phyloP scores from a whole-genome alignment of 92 coral and sea anemone genomes.

The Nematostella vectensis region DNA sequence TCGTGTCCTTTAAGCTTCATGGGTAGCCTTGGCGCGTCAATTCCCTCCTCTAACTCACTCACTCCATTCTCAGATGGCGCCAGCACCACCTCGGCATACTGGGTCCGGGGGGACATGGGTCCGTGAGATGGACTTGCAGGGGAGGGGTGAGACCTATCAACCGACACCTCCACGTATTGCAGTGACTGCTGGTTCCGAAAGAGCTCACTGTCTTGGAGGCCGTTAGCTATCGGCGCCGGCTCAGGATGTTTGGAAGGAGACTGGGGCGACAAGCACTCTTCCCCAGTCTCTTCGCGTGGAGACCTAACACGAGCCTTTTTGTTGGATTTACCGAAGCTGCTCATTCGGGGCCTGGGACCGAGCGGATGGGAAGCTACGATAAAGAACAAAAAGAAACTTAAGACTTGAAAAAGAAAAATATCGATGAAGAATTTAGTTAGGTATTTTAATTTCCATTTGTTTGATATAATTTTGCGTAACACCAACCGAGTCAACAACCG shows the following conservation, averaged over 20 bases:
- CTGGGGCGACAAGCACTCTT: slow-evolving; percentile 8
- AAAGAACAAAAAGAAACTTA: neutral
- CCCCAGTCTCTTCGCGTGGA: slow-evolving; percentile 17
- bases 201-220: slow-evolving; percentile 28
- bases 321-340: slow-evolving; percentile 74
- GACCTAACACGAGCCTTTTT: slow-evolving; percentile 8
- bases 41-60: neutral
- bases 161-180: slow-evolving; percentile 72
- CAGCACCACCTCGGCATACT: slow-evolving; percentile 77
- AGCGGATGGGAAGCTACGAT: slow-evolving; percentile 15
- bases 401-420: neutral
- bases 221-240: slow-evolving; percentile 25
- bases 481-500: no score
- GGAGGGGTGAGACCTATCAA: slow-evolving; percentile 26
- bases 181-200: slow-evolving; percentile 26
- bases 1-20: slow-evolving; percentile 29
- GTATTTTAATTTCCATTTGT: no score
- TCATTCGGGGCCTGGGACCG: slow-evolving; percentile 53
- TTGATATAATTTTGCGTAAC: no score
- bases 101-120: slow-evolving; percentile 39
- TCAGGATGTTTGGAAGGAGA: slow-evolving; percentile 10
- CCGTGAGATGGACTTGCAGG: slow-evolving; percentile 36
- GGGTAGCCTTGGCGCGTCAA: slow-evolving; percentile 44
- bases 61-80: slow-evolving; percentile 25
- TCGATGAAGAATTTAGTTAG: no score